These are phyloP conservation scores for Kryphioiulus occultus DNA, from an alignment of 2,888 invertebrate genomes.

Conservation along the genomic window DNA sequence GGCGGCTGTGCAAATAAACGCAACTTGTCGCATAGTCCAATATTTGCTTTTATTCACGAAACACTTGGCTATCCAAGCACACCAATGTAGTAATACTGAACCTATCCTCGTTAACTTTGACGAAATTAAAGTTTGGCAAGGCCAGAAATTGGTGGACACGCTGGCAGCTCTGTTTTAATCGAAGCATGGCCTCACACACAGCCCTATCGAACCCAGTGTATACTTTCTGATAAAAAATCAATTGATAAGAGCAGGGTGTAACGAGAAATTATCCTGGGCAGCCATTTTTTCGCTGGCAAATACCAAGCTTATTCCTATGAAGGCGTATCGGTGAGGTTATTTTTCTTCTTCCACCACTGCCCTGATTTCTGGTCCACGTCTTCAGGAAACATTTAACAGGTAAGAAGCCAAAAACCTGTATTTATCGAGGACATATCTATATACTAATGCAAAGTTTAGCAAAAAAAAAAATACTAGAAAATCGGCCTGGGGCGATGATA, in stretches of 20 bases:
- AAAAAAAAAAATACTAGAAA: background rate
- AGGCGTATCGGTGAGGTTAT: background rate
- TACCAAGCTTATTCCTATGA: background rate
- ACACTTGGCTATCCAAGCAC: background rate
- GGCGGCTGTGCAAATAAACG: background rate
- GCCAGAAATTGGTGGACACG: background rate
- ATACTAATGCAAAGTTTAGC: background rate
- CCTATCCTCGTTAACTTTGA: background rate
- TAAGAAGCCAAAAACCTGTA: background rate
- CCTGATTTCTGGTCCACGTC: background rate
- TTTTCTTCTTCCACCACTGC: background rate
- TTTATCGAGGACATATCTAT: background rate
- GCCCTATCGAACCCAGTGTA: background rate
- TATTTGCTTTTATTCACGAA: background rate
- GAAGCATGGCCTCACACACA: background rate
- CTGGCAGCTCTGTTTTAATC: background rate
- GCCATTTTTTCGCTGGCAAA: background rate
- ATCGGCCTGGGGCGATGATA: background rate
- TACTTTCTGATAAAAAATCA: background rate
- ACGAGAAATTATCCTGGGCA: background rate
- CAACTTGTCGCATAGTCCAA: background rate
- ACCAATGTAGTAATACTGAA: background rate
- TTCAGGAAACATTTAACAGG: background rate
- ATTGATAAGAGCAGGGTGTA: background rate
- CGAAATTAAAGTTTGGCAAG: background rate